phyloP scores from a whole-genome alignment of 2,113 vertebrate species.

The Xiphophorus couchianus region DNA sequence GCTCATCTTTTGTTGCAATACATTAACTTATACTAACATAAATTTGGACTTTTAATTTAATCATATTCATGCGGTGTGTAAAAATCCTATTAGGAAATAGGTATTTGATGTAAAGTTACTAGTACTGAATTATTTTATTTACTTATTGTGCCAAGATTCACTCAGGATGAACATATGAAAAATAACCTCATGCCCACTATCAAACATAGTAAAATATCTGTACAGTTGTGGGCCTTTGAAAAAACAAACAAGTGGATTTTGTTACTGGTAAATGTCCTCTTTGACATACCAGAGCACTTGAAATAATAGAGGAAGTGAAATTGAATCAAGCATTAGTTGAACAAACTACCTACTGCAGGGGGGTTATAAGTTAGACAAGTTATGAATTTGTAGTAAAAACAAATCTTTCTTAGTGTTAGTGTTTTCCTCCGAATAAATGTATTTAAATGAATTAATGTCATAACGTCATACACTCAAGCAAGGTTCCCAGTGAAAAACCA shows the following conservation, averaged over 20 bases:
- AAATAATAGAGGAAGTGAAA: background rate
- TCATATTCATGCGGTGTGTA: too few relatives aligned
- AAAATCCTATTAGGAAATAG: too few relatives aligned
- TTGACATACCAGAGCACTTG: background rate
- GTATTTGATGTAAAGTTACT: too few relatives aligned
- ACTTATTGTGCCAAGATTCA: background rate
- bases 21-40: too few relatives aligned
- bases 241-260: background rate
- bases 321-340: background rate
- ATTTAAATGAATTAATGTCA: background rate
- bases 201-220: background rate
- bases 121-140: too few relatives aligned
- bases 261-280: background rate
- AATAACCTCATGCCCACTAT: background rate
- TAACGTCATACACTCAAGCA: background rate
- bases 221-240: background rate
- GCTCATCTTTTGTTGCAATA: too few relatives aligned
- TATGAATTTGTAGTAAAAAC: background rate
- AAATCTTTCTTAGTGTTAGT: background rate
- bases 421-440: background rate
- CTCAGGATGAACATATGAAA: background rate
- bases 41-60: too few relatives aligned
- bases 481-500: background rate
- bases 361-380: background rate
- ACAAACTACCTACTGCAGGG: background rate